Evolutionary conservation across 2,797 vertebrate species (phyloP).

Genomic region (Scyliorhinus canicula): DNA sequence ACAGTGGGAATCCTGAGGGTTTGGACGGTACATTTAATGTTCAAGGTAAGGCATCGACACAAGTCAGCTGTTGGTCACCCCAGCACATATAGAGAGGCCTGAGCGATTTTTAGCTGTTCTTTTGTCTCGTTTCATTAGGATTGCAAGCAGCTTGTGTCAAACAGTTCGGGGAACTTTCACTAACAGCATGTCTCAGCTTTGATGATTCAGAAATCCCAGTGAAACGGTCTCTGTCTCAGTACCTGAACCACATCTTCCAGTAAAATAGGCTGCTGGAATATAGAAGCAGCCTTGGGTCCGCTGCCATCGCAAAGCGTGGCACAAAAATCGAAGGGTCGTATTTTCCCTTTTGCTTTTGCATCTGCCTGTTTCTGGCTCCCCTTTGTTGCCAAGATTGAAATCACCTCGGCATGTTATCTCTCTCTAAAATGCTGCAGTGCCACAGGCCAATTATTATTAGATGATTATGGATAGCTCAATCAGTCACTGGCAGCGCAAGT

Average conservation of each 20-base stretch:
- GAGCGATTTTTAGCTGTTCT: neutral
- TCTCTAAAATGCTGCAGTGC: neutral
- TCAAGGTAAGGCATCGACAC: neutral
- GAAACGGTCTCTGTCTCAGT: neutral
- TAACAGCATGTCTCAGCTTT: neutral
- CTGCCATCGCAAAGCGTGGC: neutral
- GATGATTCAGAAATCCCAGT: neutral
- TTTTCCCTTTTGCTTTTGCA: neutral
- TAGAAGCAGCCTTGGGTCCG: neutral
- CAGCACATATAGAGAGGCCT: neutral
- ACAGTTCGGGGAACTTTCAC: neutral
- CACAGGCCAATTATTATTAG: neutral
- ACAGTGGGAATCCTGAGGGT: neutral
- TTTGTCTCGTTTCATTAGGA: neutral
- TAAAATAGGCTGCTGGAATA: neutral
- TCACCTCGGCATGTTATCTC: slow-evolving; percentile 8
- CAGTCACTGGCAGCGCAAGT: neutral
- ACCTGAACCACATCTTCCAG: neutral
- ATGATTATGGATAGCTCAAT: slow-evolving; percentile 19
- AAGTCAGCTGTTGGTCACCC: neutral
- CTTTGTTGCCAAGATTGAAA: slow-evolving; percentile 14
- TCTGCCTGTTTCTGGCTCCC: neutral
- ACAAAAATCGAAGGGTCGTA: neutral
- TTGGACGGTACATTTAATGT: neutral
- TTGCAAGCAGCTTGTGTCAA: neutral